Conservation (phyloP, 2,888 invertebrate species). For the Pollenia angustigena region DNA sequence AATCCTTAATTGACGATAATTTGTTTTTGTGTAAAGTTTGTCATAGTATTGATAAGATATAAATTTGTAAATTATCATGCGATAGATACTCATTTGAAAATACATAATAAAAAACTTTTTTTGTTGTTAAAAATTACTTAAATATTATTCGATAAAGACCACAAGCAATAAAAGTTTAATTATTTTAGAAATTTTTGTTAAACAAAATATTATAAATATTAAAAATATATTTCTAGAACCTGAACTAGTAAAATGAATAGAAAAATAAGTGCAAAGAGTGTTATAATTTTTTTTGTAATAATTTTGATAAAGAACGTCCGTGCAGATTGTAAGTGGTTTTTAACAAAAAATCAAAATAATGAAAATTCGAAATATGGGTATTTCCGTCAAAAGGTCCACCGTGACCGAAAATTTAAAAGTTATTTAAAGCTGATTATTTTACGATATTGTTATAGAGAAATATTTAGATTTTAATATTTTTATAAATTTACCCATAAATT, state of each 20-base stretch:
- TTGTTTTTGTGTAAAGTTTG: not conserved
- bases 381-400: too few relatives aligned
- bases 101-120: not conserved
- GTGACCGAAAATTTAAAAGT: too few relatives aligned
- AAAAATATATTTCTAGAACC: too few relatives aligned
- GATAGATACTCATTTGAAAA: slow-evolving; percentile 2
- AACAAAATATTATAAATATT: too few relatives aligned
- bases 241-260: slow-evolving; percentile 22
- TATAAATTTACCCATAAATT: too few relatives aligned
- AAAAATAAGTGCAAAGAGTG: slow-evolving; percentile 2
- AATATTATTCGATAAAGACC: slow-evolving; percentile 4
- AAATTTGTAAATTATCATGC: slow-evolving; percentile 48
- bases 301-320: not conserved
- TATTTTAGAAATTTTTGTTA: too few relatives aligned
- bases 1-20: slow-evolving; percentile 51
- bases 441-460: too few relatives aligned
- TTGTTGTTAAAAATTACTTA: not conserved
- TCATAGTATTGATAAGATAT: slow-evolving; percentile 63
- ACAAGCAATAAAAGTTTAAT: not conserved
- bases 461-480: too few relatives aligned
- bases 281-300: slow-evolving; percentile 14
- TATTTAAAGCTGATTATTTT: too few relatives aligned
- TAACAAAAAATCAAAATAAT: not conserved
- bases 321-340: slow-evolving; percentile 45
- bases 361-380: too few relatives aligned